Conservation (phyloP, 2,113 vertebrate species). For the Aptenodytes forsteri region DNA sequence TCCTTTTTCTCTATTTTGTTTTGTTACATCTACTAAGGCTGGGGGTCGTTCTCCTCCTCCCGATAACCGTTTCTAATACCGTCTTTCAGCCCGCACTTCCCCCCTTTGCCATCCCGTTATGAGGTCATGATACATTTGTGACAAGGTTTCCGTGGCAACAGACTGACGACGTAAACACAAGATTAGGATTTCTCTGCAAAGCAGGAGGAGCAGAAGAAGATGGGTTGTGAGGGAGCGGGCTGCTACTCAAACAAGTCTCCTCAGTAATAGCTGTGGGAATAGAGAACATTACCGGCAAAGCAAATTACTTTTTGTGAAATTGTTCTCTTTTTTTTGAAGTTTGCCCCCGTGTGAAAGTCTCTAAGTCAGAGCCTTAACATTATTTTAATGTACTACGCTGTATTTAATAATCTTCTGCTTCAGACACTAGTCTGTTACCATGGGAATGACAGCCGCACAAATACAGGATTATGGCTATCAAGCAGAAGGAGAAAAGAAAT, state of each 20-base stretch:
- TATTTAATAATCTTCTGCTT: constrained; percentile 77
- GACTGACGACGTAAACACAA: constrained; percentile 70
- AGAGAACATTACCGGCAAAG: constrained; percentile 54
- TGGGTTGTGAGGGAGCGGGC: constrained; percentile 52
- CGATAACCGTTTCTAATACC: background rate
- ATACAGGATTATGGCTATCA: constrained; percentile 71
- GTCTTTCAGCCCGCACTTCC: background rate
- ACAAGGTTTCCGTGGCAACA: constrained; percentile 72
- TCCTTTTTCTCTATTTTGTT: fast-evolving
- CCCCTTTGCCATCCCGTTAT: constrained; percentile 22
- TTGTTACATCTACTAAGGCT: background rate
- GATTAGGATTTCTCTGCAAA: constrained; percentile 64
- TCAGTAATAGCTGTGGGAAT: constrained; percentile 63
- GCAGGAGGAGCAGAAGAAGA: constrained; percentile 60
- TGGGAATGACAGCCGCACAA: constrained; percentile 76
- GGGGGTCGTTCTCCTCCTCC: background rate
- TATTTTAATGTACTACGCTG: constrained; percentile 77
- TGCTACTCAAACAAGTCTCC: constrained; percentile 66
- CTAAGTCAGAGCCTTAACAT: constrained; percentile 71
- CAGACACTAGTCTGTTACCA: constrained; percentile 79
- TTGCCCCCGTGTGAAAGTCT: constrained; percentile 69
- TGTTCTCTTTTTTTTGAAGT: constrained; percentile 51
- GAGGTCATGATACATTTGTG: constrained; percentile 67
- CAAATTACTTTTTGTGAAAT: constrained; percentile 66
- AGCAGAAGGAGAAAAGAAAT: constrained; percentile 69